Evolutionary conservation across 2,888 invertebrate species (phyloP).

Genomic region (Hipparchia semele): DNA sequence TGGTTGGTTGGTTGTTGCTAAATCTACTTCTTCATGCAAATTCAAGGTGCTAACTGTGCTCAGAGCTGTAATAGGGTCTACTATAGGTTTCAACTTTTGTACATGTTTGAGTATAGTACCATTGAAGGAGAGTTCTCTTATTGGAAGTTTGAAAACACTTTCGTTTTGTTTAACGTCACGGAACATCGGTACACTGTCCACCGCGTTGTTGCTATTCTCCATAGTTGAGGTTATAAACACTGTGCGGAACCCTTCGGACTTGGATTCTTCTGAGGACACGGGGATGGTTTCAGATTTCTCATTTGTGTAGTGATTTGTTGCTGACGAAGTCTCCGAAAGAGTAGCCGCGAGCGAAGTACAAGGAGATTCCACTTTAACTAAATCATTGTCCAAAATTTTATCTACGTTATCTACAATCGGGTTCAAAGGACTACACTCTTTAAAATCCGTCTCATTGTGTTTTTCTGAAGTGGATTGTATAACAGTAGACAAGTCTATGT

Average conservation of each 20-base stretch:
- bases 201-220: constrained; percentile 81
- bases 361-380: constrained; percentile 60
- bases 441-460: constrained; percentile 52
- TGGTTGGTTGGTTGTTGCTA: constrained; percentile 23
- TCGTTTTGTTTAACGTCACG: constrained; percentile 63
- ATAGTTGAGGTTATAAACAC: constrained; percentile 77
- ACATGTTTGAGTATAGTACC: constrained; percentile 74
- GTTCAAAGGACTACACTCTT: constrained; percentile 54
- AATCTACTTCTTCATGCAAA: constrained; percentile 51
- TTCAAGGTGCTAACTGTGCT: constrained; percentile 55
- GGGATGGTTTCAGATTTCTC: constrained; percentile 66
- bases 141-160: constrained; percentile 74
- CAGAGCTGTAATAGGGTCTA: constrained; percentile 70
- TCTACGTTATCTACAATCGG: constrained; percentile 51
- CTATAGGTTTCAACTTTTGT: constrained; percentile 73
- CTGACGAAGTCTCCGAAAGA: constrained; percentile 60
- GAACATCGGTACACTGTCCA: constrained; percentile 74
- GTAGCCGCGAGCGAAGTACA: constrained; percentile 58
- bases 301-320: constrained; percentile 62
- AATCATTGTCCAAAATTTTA: constrained; percentile 59
- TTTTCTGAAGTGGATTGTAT: constrained; percentile 58
- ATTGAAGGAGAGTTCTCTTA: constrained; percentile 74
- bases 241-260: constrained; percentile 60
- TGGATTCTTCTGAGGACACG: constrained; percentile 68
- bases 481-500: constrained; percentile 65